A percentile compares a stretch with the other conserved stretches of the same genome.
These are phyloP conservation scores for Channa argus DNA, from an alignment of 2,113 vertebrate genomes.

Conservation along the genomic window DNA sequence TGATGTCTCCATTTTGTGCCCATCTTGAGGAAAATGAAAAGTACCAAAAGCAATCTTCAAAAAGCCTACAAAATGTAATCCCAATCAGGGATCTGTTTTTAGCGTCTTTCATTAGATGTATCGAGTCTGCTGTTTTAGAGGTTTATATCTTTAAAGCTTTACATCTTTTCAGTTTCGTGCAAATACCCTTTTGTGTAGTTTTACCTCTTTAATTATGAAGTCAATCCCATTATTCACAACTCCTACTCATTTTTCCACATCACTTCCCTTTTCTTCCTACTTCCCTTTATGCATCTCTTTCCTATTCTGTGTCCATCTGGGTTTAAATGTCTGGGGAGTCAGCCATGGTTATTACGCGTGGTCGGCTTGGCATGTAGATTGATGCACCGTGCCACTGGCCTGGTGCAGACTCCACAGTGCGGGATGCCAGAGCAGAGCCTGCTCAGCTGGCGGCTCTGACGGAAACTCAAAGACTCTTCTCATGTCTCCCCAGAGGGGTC, in stretches of 20 bases:
- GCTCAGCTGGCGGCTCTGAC: slow-evolving; percentile 20
- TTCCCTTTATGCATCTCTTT: slow-evolving; percentile 18
- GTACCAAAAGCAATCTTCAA: neutral
- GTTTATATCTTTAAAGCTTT: neutral
- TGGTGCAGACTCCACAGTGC: slow-evolving; percentile 24
- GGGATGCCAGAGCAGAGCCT: neutral
- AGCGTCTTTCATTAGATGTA: neutral
- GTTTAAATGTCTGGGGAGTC: slow-evolving; percentile 12
- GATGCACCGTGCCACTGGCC: slow-evolving; percentile 28
- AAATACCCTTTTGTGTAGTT: slow-evolving; percentile 13
- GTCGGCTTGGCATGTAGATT: slow-evolving; percentile 43
- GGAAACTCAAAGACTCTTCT: slow-evolving; percentile 55
- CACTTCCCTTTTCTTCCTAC: neutral
- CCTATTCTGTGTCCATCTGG: slow-evolving; percentile 37
- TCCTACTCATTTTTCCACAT: neutral
- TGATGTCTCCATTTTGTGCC: neutral
- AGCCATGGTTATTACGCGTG: slow-evolving; percentile 38
- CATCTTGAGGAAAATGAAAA: slow-evolving; percentile 1
- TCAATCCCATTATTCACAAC: neutral
- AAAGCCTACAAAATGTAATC: neutral
- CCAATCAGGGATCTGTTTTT: neutral
- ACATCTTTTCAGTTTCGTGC: neutral
- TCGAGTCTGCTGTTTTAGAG: neutral
- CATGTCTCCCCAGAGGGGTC: slow-evolving; percentile 54
- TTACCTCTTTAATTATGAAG: slow-evolving; percentile 28